Evolutionary conservation across 2,113 vertebrate species (phyloP).

Genomic region (Paracanthobrama guichenoti): DNA sequence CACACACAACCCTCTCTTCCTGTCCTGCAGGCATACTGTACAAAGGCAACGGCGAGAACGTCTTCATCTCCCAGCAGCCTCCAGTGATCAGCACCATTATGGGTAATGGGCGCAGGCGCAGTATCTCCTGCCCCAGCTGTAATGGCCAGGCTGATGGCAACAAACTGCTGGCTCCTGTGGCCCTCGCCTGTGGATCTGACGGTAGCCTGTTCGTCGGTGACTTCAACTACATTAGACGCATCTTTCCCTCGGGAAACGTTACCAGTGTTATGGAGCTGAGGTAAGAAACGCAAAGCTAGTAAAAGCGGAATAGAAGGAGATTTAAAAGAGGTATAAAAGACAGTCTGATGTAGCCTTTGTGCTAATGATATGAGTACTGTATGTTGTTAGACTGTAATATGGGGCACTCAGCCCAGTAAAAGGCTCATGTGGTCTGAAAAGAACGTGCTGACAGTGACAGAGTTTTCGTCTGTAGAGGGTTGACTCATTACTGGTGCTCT

Average conservation of each 20-base stretch:
- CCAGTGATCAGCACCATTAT: constrained; percentile 94
- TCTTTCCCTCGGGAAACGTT: constrained; percentile 97
- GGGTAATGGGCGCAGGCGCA: constrained; percentile 94
- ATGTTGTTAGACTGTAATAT: background rate
- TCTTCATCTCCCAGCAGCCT: constrained; percentile 96
- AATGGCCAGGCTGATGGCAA: constrained; percentile 98
- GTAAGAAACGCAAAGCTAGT: constrained; percentile 67
- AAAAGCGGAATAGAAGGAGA: background rate
- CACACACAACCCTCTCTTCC: constrained; percentile 6
- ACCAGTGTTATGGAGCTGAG: constrained; percentile 97
- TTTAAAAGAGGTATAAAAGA: background rate
- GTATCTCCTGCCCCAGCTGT: constrained; percentile 97
- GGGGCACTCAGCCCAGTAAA: background rate
- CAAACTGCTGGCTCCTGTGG: constrained; percentile 92
- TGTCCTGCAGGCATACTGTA: constrained; percentile 87
- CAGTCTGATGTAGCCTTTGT: background rate
- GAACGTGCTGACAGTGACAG: background rate
- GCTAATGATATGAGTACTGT: background rate
- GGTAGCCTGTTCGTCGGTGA: constrained; percentile 97
- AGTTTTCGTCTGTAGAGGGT: background rate
- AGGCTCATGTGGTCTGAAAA: background rate
- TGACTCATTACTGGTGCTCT: constrained; percentile 26
- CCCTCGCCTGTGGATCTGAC: constrained; percentile 90
- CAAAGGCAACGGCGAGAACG: constrained; percentile 96
- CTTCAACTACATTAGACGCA: constrained; percentile 97